Conservation (phyloP, 2,113 vertebrate genomes). For the Delphinapterus leucas region DNA sequence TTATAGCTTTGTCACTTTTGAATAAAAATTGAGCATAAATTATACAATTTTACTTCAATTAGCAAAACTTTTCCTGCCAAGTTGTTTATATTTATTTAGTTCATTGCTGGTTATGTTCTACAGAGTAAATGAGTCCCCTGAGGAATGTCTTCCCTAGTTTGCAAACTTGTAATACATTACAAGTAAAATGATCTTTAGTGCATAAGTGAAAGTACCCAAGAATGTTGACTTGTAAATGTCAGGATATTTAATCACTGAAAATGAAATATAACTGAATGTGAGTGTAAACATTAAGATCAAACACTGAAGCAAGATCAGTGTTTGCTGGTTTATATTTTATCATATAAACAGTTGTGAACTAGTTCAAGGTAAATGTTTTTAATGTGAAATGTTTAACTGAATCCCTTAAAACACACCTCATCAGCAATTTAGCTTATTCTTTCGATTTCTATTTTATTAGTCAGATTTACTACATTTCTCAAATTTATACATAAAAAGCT, state of each 20-base stretch:
- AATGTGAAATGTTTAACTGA: background rate
- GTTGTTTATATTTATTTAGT: slow-evolving; percentile 47
- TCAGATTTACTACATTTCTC: background rate
- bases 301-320: background rate
- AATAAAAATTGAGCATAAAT: slow-evolving; percentile 53
- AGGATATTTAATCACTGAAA: slow-evolving; percentile 13
- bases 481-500: background rate
- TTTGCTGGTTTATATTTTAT: slow-evolving; percentile 4
- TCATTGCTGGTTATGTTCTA: background rate
- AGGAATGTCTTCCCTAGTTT: slow-evolving; percentile 29
- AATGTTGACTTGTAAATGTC: background rate
- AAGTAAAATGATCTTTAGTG: background rate
- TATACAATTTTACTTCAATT: slow-evolving; percentile 47
- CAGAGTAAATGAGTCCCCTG: background rate
- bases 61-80: slow-evolving; percentile 12
- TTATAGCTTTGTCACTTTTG: slow-evolving; percentile 48
- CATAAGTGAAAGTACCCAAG: slow-evolving; percentile 18
- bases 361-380: background rate
- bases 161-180: background rate
- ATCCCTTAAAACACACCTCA: background rate
- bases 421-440: background rate
- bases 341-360: background rate
- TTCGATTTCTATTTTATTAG: background rate
- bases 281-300: slow-evolving; percentile 10
- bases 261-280: background rate